Base-by-base conservation (phyloP, 2,113 vertebrate species). In the Melierax canorus region DNA sequence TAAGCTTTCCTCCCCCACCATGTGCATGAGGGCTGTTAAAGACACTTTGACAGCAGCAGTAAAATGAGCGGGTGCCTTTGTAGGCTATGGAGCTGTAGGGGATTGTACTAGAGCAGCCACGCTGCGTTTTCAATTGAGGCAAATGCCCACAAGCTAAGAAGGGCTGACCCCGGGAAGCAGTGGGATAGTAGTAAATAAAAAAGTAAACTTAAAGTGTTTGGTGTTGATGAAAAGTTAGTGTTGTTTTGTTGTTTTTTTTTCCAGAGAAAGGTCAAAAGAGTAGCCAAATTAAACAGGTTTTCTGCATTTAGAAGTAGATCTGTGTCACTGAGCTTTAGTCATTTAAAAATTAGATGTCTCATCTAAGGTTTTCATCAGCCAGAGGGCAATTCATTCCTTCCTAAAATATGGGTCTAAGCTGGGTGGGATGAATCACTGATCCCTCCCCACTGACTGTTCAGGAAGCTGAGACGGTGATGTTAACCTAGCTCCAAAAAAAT, bases 251-350 rank as follows among this genome's bases (percentile, higher is more conserved):
- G 2, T 8, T 11, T 16, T 62, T 86, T 88, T 82, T 79, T 67
- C 46, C 85, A 87, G 56, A 46, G 68, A 67, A 92, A 85, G 30
- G 78, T 90, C 60, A 58, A n/a, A 94, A 88, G 50, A 58, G 27
- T 50, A 86, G 82, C 67, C 75, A 93, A 90, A 80, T 88, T 76
- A 86, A 92, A 76, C 71, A 79, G 45, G 10, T 94, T 94, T 95
- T 81, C 76, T 95, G 60, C 41, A 51, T 95, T 95, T 94, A 81
- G 29, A 26, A 72, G 60, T 59, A 73, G 59, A 71, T 84, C 39
- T 95, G 91, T 94, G 91, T 94, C 91, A 92, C 83, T 43, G 46
- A 74, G 76, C 6, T 89, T 96, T 91, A 96, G 93, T 95, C 34
- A 91, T 92, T 89, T 84, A 78, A 38, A 95, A 75, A n/a, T 60